Evolutionary conservation across 2,113 vertebrate genomes (phyloP).

Genomic region (Etheostoma spectabile): DNA sequence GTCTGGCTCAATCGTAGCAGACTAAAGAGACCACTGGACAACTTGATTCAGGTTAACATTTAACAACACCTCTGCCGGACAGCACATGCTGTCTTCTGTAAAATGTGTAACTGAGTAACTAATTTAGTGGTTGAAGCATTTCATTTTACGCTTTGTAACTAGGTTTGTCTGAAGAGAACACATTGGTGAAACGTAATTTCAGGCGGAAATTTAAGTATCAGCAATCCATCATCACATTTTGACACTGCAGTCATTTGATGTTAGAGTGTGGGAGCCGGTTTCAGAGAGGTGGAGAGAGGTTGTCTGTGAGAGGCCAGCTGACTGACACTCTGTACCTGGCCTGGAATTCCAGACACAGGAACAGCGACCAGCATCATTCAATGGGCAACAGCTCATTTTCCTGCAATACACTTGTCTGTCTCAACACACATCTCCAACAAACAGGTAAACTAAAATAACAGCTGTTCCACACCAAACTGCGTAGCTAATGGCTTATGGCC

Average conservation of each 20-base stretch:
- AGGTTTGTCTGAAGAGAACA: neutral
- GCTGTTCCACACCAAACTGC: slow-evolving; percentile 14
- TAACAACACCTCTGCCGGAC: too few relatives aligned
- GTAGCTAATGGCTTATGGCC: slow-evolving; percentile 17
- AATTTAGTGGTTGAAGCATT: too few relatives aligned
- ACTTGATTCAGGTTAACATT: too few relatives aligned
- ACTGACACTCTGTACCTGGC: slow-evolving; percentile 30
- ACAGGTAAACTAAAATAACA: slow-evolving; percentile 29
- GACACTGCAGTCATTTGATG: neutral
- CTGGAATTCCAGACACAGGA: slow-evolving; percentile 51
- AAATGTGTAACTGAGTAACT: too few relatives aligned
- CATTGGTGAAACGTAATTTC: neutral
- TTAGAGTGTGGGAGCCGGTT: neutral
- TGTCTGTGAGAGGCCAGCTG: slow-evolving; percentile 23
- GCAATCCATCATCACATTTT: neutral
- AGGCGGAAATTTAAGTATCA: neutral
- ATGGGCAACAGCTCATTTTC: slow-evolving; percentile 27
- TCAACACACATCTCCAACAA: slow-evolving; percentile 43
- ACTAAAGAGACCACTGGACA: too few relatives aligned
- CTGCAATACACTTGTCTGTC: slow-evolving; percentile 19
- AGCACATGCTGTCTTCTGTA: too few relatives aligned
- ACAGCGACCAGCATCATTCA: slow-evolving; percentile 1
- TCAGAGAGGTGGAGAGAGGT: slow-evolving; percentile 3
- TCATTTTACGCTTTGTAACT: neutral
- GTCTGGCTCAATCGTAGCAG: too few relatives aligned